These are phyloP conservation scores for Tenthredo distinguenda DNA, from an alignment of 2,888 invertebrate species.

Conservation along the genomic window DNA sequence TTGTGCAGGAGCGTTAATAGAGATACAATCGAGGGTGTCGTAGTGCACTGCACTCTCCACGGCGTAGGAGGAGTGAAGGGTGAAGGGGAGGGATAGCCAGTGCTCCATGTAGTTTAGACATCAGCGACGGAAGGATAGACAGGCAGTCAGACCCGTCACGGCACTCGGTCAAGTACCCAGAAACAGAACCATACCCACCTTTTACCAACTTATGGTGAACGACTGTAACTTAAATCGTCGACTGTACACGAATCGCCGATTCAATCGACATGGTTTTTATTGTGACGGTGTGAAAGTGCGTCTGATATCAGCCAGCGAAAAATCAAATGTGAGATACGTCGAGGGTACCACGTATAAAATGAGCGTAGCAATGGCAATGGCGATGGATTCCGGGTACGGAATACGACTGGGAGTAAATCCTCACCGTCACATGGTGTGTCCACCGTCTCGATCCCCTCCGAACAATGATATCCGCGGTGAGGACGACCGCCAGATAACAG, in stretches of 20 bases:
- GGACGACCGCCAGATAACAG: constrained; percentile 54
- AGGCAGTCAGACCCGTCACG: constrained; percentile 78
- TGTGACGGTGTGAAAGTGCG: constrained; percentile 31
- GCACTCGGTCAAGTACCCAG: constrained; percentile 76
- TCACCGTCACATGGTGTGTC: constrained; percentile 61
- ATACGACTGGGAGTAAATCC: constrained; percentile 65
- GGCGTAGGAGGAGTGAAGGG: constrained; percentile 48
- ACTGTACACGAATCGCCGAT: not conserved
- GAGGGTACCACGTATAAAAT: constrained; percentile 57
- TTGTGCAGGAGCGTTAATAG: constrained; percentile 73
- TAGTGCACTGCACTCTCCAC: constrained; percentile 72
- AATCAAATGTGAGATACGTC: not conserved
- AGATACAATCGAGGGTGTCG: constrained; percentile 78
- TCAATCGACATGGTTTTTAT: not conserved
- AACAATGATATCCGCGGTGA: not conserved
- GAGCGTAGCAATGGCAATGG: constrained; percentile 71
- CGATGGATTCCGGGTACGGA: constrained; percentile 72
- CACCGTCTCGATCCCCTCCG: constrained; percentile 26
- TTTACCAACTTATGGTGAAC: not conserved
- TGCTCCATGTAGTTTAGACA: constrained; percentile 75
- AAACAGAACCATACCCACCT: constrained; percentile 69
- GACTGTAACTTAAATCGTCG: not conserved
- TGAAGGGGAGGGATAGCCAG: constrained; percentile 58
- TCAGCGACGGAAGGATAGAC: constrained; percentile 78
- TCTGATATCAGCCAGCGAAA: not conserved